Evolutionary conservation across 2,888 invertebrate genomes (phyloP), one percentile per base, ranked within the genome.

Genomic region (Maniola hyperantus): DNA sequence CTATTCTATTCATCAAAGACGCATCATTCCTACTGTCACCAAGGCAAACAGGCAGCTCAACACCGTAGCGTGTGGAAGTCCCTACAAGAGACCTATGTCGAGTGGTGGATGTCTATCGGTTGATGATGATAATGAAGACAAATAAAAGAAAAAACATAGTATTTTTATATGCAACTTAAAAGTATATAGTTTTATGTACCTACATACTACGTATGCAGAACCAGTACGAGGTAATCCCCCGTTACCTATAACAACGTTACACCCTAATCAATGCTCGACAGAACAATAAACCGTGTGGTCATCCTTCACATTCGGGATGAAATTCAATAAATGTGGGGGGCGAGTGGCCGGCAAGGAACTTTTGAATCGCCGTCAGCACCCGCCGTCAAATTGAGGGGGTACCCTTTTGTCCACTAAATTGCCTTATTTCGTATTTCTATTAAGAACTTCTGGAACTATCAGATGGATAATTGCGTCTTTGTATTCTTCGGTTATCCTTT

Each of bases 391-490:
- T 79, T 76, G 77, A 79, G 84, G 83, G 89, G 89, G 83, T 82
- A 79, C 81, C 83, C 89, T 88, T 89, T 91, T 92, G 90, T 91
- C 88, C 87, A 76, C 83, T 72, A 89, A 91, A 92, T 92, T 89
- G 88, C 89, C 87, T 89, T 84, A 88, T 89, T 87, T 84, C 83
- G 83, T 84, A 84, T 79, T 81, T 83, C 79, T 89, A 90, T 89
- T 89, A 90, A 87, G 87, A 87, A 87, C 82, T 83, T 83, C 84
- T 80, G 77, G 76, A 90, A 89, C 89, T 90, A 89, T 77, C 87
- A 85, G 85, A 86, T 86, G 81, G 77, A 85, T 88, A 89, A 89
- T 89, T 85, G 88, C 84, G 81, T 85, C 80, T 84, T 84, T 85
- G 83, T 83, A 80, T 80, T 83, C 85, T 86, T 91, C 90, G 89